Conservation (phyloP, 2,113 vertebrate species). For the Calcarius ornatus region DNA sequence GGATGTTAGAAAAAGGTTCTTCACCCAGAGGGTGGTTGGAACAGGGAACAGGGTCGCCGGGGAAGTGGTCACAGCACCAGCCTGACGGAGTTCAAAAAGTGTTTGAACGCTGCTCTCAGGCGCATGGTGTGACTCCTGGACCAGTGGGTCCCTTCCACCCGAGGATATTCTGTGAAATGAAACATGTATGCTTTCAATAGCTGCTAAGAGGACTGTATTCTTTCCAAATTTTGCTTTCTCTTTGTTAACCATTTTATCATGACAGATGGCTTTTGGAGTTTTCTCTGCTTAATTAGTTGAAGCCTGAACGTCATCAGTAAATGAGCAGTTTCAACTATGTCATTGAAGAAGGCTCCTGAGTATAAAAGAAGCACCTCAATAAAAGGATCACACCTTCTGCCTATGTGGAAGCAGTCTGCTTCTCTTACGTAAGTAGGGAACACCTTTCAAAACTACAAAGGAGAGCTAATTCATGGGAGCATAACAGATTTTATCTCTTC, state of each 20-base stretch:
- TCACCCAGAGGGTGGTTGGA: neutral
- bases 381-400: neutral
- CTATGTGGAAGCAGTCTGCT: neutral
- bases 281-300: neutral
- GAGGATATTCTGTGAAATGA: neutral
- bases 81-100: neutral
- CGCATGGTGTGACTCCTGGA: neutral
- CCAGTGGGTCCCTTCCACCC: too few species aligned
- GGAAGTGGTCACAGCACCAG: neutral
- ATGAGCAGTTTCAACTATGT: neutral
- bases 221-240: neutral
- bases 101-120: neutral
- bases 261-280: neutral
- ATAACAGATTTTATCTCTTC: neutral
- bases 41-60: neutral
- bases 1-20: neutral
- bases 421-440: neutral
- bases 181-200: fast-evolving
- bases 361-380: neutral
- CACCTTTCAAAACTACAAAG: neutral
- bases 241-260: neutral
- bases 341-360: neutral
- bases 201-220: too few species aligned
- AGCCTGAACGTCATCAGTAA: neutral
- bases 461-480: neutral